phyloP scores from a whole-genome alignment of 64 coral and sea anemone species.

The Pocillopora damicornis region DNA sequence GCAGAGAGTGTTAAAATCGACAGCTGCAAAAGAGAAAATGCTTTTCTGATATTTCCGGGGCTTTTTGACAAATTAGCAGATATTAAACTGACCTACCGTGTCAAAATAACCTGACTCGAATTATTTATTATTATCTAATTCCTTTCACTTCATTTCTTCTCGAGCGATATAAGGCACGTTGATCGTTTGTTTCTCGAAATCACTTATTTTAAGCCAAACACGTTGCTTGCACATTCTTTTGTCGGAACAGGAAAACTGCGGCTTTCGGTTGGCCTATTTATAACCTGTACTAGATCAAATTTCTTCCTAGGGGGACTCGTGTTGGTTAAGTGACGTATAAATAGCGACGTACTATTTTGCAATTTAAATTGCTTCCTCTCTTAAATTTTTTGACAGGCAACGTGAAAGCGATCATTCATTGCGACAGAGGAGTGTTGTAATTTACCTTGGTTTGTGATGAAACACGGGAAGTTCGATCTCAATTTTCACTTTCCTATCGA shows the following conservation, averaged over 20 bases:
- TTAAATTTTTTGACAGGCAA: slow-evolving; percentile 26
- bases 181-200: neutral
- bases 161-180: neutral
- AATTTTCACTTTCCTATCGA: neutral
- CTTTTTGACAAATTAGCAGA: neutral
- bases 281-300: neutral
- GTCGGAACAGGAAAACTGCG: neutral
- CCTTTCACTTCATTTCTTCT: neutral
- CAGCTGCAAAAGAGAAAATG: neutral
- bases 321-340: slow-evolving; percentile 2
- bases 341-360: slow-evolving; percentile 13
- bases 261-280: neutral
- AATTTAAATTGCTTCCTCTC: slow-evolving; percentile 28
- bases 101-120: neutral
- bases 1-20: neutral
- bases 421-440: neutral
- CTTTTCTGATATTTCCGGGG: neutral
- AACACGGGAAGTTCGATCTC: neutral
- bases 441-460: neutral
- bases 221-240: neutral
- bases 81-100: neutral
- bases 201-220: neutral
- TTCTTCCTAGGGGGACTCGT: neutral
- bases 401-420: neutral
- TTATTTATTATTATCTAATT: neutral